Evolutionary conservation across 2,797 vertebrate genomes (phyloP).

Genomic region (Mycteria americana): DNA sequence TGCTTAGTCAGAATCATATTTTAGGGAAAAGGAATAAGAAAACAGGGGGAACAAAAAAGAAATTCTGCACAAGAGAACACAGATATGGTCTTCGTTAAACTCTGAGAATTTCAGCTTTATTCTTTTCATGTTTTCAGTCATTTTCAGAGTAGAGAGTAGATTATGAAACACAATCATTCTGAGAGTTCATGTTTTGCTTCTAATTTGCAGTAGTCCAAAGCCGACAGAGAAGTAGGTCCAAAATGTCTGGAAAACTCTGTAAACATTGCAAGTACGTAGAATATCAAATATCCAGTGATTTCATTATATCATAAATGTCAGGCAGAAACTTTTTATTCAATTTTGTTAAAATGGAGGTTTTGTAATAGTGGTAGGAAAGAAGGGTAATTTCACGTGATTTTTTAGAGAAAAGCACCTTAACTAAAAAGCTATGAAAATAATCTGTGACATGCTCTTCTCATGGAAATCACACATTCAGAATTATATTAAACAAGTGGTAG

Average conservation of each 20-base stretch:
- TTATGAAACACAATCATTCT: background rate
- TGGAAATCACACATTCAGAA: background rate
- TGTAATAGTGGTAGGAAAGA: background rate
- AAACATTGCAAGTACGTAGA: background rate
- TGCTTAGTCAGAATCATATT: background rate
- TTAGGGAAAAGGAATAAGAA: background rate
- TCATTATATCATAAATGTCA: background rate
- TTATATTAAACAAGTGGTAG: background rate
- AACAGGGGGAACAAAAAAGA: background rate
- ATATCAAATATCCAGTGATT: background rate
- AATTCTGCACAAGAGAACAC: background rate
- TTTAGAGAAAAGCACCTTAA: background rate
- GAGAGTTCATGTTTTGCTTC: background rate
- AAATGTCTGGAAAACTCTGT: background rate
- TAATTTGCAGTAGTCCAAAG: background rate
- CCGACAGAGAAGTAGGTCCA: background rate
- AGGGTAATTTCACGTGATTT: background rate
- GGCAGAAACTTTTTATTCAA: background rate
- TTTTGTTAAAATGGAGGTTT: background rate
- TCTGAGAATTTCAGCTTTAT: background rate
- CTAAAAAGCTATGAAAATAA: background rate
- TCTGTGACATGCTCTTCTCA: background rate
- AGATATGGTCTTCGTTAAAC: background rate
- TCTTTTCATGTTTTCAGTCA: background rate
- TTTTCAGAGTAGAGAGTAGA: background rate